Evolutionary conservation across 2,888 invertebrate species (phyloP).

Genomic region (Mantis religiosa): DNA sequence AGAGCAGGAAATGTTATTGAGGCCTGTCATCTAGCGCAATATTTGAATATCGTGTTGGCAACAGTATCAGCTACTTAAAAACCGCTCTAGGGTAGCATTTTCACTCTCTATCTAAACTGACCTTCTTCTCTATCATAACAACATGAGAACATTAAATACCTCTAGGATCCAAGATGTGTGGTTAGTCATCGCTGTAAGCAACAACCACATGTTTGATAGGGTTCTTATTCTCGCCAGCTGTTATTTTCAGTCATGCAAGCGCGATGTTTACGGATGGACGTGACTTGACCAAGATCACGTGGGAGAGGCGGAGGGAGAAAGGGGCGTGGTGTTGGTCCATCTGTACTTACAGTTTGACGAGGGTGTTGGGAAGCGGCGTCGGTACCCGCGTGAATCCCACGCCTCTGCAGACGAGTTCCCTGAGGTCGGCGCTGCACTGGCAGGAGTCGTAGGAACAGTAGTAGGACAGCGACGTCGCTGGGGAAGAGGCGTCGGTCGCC

Average conservation of each 20-base stretch:
- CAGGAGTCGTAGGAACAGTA: slow-evolving; percentile 34
- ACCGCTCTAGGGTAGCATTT: neutral
- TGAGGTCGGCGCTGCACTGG: slow-evolving; percentile 37
- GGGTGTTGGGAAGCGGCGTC: slow-evolving; percentile 36
- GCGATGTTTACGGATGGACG: neutral
- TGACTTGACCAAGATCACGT: neutral
- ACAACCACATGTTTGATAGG: too few relatives aligned
- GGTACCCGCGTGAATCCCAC: slow-evolving; percentile 39
- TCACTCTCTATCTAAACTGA: neutral
- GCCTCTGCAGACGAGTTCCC: slow-evolving; percentile 38
- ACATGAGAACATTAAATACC: too few relatives aligned
- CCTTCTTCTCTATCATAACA: too few relatives aligned
- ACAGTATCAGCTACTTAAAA: neutral
- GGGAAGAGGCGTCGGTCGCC: neutral
- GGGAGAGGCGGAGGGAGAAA: neutral
- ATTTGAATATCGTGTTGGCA: too few relatives aligned
- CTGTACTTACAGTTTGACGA: slow-evolving; percentile 40
- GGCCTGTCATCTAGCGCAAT: too few relatives aligned
- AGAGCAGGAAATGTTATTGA: too few relatives aligned
- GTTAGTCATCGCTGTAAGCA: too few relatives aligned
- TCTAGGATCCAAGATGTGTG: too few relatives aligned
- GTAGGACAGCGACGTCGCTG: neutral
- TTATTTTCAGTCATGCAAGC: neutral
- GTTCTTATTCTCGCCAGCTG: neutral
- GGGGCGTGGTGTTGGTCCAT: neutral